These are phyloP conservation scores for Molorchus minor DNA, from an alignment of 2,888 invertebrate genomes.

Conservation along the genomic window DNA sequence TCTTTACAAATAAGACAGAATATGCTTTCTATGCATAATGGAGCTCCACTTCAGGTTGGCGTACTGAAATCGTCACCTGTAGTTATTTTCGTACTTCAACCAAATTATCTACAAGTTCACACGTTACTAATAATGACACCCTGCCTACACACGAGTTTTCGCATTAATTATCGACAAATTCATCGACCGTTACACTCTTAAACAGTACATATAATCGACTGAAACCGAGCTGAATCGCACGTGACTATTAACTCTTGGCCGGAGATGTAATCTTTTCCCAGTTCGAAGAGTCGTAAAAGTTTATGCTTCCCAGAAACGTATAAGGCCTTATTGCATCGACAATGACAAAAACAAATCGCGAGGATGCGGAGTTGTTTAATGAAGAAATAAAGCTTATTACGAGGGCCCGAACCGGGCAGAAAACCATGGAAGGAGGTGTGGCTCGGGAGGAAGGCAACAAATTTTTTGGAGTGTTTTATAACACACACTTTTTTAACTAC, in stretches of 20 bases:
- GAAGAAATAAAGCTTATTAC: conserved; percentile 47
- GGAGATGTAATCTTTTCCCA: not conserved
- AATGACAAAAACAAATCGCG: conserved; percentile 26
- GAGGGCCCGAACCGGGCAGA: conserved; percentile 35
- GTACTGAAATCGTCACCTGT: too few relatives aligned
- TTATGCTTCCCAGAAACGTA: conserved; percentile 20
- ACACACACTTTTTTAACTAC: too few relatives aligned
- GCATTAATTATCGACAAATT: too few relatives aligned
- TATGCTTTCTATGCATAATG: too few relatives aligned
- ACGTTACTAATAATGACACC: too few relatives aligned
- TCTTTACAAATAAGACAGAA: too few relatives aligned
- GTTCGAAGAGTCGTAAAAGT: conserved; percentile 19
- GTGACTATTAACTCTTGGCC: conserved; percentile 31
- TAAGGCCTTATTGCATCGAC: conserved; percentile 7
- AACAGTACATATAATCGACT: conserved; percentile 30
- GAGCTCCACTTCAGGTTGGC: too few relatives aligned
- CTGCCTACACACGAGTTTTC: too few relatives aligned
- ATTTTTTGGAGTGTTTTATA: not conserved
- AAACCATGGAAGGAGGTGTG: conserved; percentile 9
- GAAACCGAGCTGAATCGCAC: conserved; percentile 33
- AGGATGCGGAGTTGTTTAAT: conserved; percentile 32
- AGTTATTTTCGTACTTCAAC: too few relatives aligned
- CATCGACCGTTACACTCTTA: conserved; percentile 34
- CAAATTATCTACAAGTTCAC: too few relatives aligned
- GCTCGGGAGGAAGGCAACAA: not conserved